Conservation (phyloP, 2,113 vertebrate genomes). For the Grus americana region DNA sequence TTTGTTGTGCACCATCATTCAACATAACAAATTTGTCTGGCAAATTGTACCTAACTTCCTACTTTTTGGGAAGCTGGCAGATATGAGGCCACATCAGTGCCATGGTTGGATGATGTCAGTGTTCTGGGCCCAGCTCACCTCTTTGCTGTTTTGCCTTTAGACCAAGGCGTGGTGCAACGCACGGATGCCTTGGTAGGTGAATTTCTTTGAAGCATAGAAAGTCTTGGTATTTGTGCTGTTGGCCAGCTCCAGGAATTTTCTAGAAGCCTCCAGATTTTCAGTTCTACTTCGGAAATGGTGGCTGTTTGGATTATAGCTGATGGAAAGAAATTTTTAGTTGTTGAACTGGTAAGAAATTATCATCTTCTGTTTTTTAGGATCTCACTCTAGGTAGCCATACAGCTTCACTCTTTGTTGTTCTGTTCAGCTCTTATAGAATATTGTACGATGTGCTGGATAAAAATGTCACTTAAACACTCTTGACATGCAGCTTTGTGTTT, state of each 20-base stretch:
- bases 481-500: background rate
- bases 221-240: background rate
- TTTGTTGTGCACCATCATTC: background rate
- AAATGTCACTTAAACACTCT: background rate
- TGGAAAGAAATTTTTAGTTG: background rate
- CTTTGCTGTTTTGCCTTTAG: background rate
- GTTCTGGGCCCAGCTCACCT: background rate
- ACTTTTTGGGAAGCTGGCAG: background rate
- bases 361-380: background rate
- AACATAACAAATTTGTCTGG: background rate
- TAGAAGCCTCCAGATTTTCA: background rate
- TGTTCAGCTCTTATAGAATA: background rate
- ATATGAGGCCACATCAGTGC: background rate
- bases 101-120: background rate
- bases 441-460: background rate
- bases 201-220: background rate
- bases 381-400: background rate
- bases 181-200: constrained; percentile 12
- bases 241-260: constrained; percentile 2
- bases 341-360: background rate
- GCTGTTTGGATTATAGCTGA: background rate
- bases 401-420: background rate
- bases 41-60: background rate
- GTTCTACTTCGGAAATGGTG: background rate
- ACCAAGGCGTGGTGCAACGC: background rate